phyloP scores from a whole-genome alignment of 1,140 invertebrate genomes.

The Penaeus chinensis region DNA sequence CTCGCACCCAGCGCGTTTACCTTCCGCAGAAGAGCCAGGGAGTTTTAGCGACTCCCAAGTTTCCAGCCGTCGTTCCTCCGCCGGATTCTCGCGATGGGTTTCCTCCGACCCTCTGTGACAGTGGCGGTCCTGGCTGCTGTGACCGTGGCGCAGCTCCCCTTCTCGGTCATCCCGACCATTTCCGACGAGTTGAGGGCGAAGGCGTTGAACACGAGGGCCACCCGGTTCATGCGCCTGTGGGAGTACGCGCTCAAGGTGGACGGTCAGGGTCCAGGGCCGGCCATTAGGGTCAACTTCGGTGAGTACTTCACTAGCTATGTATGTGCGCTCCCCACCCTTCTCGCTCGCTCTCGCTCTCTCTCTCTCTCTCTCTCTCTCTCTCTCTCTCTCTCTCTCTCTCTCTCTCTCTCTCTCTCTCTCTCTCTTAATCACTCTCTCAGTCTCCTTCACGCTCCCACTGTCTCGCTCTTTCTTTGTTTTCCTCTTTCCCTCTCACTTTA shows the following conservation, averaged over 20 bases:
- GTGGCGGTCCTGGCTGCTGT: not conserved
- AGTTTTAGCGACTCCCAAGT: too few species aligned
- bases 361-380: not conserved
- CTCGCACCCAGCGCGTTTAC: too few species aligned
- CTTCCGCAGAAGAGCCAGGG: too few species aligned
- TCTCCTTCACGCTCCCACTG: not conserved
- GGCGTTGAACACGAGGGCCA: not conserved
- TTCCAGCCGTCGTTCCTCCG: too few species aligned
- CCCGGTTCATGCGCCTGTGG: not conserved
- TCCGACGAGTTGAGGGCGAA: not conserved
- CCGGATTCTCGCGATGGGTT: not conserved
- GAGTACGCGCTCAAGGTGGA: conserved; percentile 8
- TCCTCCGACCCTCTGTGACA: not conserved
- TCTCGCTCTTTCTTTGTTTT: not conserved
- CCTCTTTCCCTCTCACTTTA: not conserved
- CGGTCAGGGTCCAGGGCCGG: conserved; percentile 13
- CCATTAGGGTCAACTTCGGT: conserved; percentile 5
- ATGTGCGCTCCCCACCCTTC: not conserved
- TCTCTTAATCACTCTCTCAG: not conserved
- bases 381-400: not conserved
- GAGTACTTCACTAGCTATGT: not conserved
- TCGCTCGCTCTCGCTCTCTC: not conserved
- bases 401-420: not conserved
- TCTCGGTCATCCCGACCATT: not conserved
- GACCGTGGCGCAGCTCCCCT: not conserved